Base-by-base conservation (phyloP, 2,888 invertebrate genomes). In the Petrolisthes cinctipes region DNA sequence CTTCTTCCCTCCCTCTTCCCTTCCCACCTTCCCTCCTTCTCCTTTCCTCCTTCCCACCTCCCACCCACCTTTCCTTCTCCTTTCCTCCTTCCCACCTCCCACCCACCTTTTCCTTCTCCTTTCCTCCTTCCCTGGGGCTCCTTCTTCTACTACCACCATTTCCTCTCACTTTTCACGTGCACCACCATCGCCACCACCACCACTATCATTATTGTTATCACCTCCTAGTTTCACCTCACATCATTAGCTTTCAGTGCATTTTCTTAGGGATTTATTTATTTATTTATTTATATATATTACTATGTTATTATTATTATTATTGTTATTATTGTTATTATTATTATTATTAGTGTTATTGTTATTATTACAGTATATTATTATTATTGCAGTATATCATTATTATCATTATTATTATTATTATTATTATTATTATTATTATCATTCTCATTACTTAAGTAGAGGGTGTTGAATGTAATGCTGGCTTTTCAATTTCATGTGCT, bases 331-430 rank as follows among this genome's bases (percentile, higher is more conserved):
- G 2, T 75, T 75, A 75, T 75, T 75, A 23, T 75, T 75, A 75
- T 75, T 75, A 75, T 76, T 20, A 76, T 76, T 76, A 76, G 17
- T 76, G n/a, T 76, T 76, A 76, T 76, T 76, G 9, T 37, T 76
- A 20, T 76, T 76, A 7, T n/a, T 4, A 76, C 11, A 76, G 5
- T 76, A 23, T 76, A 23, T 76, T 23, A 37, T 23, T 5, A 23
- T 23, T 37, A 76, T 76, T 76, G 7, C 23, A 2, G n/a, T 75
- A 11, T 75, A 23, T 75, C 4, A 20, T 75, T 20, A 7, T n/a
- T 4, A 76, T 76, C 11, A 76, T n/a, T 76, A 23, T 5, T 76
- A 23, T 76, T 23, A 37, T 23, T 5, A 23, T 23, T 37, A 76
- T 76, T 76, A 76, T 76, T 37, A 76, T 76, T 76, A 5, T 76